These are phyloP conservation scores for Bombus ignitus DNA, from an alignment of 1,140 invertebrate genomes.

Conservation along the genomic window DNA sequence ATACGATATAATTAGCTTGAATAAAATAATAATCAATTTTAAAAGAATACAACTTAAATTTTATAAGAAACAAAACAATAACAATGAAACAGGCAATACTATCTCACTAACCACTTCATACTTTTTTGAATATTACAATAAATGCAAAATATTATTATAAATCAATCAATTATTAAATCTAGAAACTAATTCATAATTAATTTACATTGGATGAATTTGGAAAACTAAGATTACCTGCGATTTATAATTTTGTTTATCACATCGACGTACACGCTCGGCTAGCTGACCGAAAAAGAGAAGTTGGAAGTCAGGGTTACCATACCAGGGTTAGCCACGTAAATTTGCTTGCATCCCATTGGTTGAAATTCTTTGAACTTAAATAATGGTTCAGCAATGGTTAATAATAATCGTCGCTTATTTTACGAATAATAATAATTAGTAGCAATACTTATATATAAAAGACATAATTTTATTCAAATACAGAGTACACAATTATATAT, in stretches of 20 bases:
- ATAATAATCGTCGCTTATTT: background rate
- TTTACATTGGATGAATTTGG: constrained; percentile 61
- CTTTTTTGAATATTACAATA: background rate
- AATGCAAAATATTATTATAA: constrained; percentile 57
- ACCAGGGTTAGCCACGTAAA: background rate
- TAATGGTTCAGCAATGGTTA: background rate
- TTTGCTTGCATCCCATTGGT: background rate
- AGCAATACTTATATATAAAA: background rate
- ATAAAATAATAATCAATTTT: constrained; percentile 7
- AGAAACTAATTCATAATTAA: constrained; percentile 10
- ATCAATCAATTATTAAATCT: constrained; percentile 33
- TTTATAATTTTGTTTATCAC: constrained; percentile 79
- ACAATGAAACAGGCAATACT: background rate
- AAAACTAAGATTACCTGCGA: constrained; percentile 81
- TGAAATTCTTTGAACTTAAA: constrained; percentile 5
- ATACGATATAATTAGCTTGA: background rate
- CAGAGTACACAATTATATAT: background rate
- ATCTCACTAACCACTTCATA: constrained; percentile 5
- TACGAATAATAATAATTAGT: background rate
- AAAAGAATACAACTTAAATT: constrained; percentile 6
- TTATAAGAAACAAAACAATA: constrained; percentile 24
- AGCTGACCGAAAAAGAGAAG: constrained; percentile 73
- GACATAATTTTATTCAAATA: background rate
- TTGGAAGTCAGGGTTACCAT: constrained; percentile 10
- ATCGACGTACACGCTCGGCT: constrained; percentile 72